These are phyloP conservation scores for Drosophila bocqueti DNA, from an alignment of 1,140 invertebrate genomes.

Conservation along the genomic window DNA sequence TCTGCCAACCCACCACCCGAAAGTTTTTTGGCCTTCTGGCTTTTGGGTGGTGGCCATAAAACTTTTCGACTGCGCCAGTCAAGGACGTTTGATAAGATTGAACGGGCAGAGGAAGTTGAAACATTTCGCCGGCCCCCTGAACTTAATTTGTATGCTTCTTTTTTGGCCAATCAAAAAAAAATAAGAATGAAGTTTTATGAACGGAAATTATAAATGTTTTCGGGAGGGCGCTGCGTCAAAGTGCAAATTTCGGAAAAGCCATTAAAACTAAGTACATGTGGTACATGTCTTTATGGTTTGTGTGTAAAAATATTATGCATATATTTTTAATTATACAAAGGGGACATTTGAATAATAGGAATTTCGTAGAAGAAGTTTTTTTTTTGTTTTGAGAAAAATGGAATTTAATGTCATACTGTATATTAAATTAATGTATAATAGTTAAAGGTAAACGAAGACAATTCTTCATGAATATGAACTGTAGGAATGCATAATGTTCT, in stretches of 20 bases:
- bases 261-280: constrained; percentile 6
- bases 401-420: neutral
- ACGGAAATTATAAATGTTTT: constrained; percentile 35
- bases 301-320: neutral
- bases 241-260: constrained; percentile 4
- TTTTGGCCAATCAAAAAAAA: neutral
- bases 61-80: constrained; percentile 35
- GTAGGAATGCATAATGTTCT: neutral
- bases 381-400: no score
- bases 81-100: constrained; percentile 56
- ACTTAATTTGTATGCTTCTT: constrained; percentile 29
- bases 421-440: neutral
- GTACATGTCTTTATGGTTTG: constrained; percentile 5
- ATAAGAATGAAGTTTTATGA: constrained; percentile 26
- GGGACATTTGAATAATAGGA: neutral
- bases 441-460: neutral
- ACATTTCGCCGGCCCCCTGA: constrained; percentile 12
- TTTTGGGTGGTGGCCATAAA: constrained; percentile 31
- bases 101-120: constrained; percentile 22
- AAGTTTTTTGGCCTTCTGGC: constrained; percentile 18
- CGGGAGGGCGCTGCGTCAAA: neutral
- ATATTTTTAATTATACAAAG: neutral
- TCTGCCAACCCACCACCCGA: neutral
- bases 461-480: neutral
- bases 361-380: neutral